These are phyloP conservation scores for Piezodorus guildinii DNA, from an alignment of 1,140 invertebrate genomes.

Conservation along the genomic window DNA sequence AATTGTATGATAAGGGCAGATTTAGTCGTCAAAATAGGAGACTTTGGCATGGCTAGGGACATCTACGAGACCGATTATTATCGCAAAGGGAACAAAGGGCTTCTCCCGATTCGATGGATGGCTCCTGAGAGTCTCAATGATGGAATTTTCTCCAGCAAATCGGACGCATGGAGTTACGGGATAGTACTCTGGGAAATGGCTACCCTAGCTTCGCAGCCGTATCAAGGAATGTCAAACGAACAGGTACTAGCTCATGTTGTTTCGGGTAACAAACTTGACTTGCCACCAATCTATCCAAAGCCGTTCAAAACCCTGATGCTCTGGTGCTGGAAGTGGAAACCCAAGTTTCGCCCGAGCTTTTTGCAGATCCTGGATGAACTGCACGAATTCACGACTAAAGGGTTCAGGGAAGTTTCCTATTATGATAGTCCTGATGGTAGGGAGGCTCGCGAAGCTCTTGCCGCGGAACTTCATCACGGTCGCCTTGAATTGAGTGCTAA, in stretches of 20 bases:
- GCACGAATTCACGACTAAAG: constrained; percentile 36
- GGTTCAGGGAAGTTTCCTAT: constrained; percentile 36
- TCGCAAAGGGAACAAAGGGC: constrained; percentile 80
- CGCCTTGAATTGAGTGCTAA: neutral
- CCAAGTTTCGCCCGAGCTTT: constrained; percentile 70
- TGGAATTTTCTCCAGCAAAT: constrained; percentile 80
- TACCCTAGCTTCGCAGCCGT: constrained; percentile 94
- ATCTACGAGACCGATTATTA: constrained; percentile 97
- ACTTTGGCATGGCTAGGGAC: constrained; percentile 91
- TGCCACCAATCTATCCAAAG: constrained; percentile 84
- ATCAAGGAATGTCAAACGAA: constrained; percentile 70
- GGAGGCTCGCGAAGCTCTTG: neutral
- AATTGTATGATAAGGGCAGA: constrained; percentile 93
- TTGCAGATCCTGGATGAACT: constrained; percentile 58
- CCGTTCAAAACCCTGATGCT: constrained; percentile 78
- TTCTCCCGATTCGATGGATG: constrained; percentile 78
- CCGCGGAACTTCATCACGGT: neutral
- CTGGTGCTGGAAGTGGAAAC: constrained; percentile 72
- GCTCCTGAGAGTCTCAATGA: constrained; percentile 91
- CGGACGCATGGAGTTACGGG: constrained; percentile 94
- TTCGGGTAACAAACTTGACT: constrained; percentile 77
- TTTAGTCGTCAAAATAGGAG: constrained; percentile 89
- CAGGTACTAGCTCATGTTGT: constrained; percentile 75
- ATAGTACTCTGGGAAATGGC: constrained; percentile 97
- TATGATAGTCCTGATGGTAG: constrained; percentile 51